phyloP scores from a whole-genome alignment of 2,113 vertebrate species.

The Cavia porcellus region DNA sequence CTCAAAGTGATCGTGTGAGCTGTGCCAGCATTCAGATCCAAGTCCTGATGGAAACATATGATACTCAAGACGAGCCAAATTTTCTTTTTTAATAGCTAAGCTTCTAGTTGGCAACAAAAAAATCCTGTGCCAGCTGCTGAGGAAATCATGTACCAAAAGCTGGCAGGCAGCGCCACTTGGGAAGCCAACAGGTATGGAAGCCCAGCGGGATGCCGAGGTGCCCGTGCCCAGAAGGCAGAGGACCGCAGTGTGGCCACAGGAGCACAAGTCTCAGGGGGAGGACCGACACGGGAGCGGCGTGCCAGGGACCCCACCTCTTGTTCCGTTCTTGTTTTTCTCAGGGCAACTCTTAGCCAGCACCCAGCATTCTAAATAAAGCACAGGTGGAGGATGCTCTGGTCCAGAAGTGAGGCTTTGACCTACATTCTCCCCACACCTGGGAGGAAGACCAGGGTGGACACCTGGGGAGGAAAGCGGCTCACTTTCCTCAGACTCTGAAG shows the following conservation, averaged over 20 bases:
- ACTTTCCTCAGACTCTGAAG: background rate
- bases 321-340: background rate
- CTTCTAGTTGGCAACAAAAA: constrained; percentile 76
- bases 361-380: background rate
- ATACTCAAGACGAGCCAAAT: constrained; percentile 72
- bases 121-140: constrained; percentile 79
- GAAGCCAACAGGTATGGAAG: constrained; percentile 70
- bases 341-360: background rate
- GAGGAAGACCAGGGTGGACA: background rate
- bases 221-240: background rate
- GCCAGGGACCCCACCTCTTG: background rate
- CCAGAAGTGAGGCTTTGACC: background rate
- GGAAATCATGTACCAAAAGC: constrained; percentile 72
- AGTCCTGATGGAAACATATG: constrained; percentile 69
- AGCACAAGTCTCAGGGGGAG: background rate
- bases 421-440: background rate
- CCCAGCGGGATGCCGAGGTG: background rate
- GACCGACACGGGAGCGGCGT: background rate
- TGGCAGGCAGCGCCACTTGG: constrained; percentile 57
- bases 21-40: constrained; percentile 59
- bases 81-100: constrained; percentile 79
- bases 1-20: background rate
- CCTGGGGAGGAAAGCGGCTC: background rate
- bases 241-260: background rate
- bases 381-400: accelerated